A percentile compares a stretch with the other conserved stretches of the same genome.
Conservation (phyloP, 2,888 invertebrate genomes). For the Molanna angustata region DNA sequence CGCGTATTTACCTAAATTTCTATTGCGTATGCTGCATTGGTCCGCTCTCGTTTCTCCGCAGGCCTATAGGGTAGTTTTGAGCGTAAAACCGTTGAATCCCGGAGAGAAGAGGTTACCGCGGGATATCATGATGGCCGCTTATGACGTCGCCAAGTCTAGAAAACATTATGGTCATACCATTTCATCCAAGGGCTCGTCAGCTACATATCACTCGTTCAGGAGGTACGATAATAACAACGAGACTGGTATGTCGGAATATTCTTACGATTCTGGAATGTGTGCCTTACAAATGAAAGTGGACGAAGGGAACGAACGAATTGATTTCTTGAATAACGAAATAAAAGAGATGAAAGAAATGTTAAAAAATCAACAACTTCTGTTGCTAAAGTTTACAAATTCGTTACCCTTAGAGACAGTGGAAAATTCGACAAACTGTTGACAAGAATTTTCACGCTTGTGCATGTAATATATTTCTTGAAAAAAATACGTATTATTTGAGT, state of each 20-base stretch:
- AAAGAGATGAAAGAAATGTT: slow-evolving; percentile 62
- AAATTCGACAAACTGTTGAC: slow-evolving; percentile 21
- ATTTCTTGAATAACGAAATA: slow-evolving; percentile 64
- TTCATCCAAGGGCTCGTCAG: slow-evolving; percentile 62
- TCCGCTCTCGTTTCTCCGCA: slow-evolving; percentile 79
- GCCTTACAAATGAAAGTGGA: slow-evolving; percentile 64
- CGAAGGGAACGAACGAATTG: slow-evolving; percentile 65
- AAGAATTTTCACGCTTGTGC: too few species aligned
- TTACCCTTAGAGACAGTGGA: slow-evolving; percentile 10
- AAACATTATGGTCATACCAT: slow-evolving; percentile 69
- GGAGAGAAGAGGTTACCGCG: slow-evolving; percentile 76
- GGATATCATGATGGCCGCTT: slow-evolving; percentile 76
- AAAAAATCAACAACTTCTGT: slow-evolving; percentile 52
- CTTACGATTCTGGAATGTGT: slow-evolving; percentile 56
- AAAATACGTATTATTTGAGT: slow-evolving; percentile 1
- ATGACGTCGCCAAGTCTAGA: slow-evolving; percentile 75
- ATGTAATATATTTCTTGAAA: not conserved
- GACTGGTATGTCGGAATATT: slow-evolving; percentile 53
- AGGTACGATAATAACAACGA: slow-evolving; percentile 65
- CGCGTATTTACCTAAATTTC: slow-evolving; percentile 72
- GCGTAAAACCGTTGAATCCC: slow-evolving; percentile 80
- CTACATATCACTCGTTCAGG: slow-evolving; percentile 62
- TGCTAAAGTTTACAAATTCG: slow-evolving; percentile 47
- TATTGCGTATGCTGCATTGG: slow-evolving; percentile 71
- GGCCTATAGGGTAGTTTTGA: slow-evolving; percentile 76